phyloP scores from a whole-genome alignment of 2,888 invertebrate species.

The Diaprepes abbreviatus region DNA sequence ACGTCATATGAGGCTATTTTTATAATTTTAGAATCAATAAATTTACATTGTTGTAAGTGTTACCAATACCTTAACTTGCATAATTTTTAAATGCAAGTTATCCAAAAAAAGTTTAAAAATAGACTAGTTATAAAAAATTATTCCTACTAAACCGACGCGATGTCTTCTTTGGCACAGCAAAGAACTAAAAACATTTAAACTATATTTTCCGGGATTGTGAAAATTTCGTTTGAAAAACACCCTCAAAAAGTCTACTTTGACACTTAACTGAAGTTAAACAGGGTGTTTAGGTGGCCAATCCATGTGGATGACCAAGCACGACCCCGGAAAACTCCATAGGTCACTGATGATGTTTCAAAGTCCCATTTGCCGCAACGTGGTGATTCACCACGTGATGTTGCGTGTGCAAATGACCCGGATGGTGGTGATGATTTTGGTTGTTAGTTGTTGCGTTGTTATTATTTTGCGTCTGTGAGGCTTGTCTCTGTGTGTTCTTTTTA shows the following conservation, averaged over 20 bases:
- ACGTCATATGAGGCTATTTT: no score
- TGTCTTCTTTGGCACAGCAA: conserved; percentile 68
- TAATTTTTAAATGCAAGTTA: no score
- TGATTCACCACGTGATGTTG: conserved; percentile 77
- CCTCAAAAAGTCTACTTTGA: conserved; percentile 54
- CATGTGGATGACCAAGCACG: conserved; percentile 78
- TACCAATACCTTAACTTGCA: no score
- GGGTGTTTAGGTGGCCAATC: conserved; percentile 61
- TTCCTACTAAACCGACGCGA: conserved; percentile 54
- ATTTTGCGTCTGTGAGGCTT: conserved; percentile 85
- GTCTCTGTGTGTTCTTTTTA: conserved; percentile 95
- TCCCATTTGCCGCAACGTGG: conserved; percentile 77
- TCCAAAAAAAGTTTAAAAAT: not conserved
- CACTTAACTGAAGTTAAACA: conserved; percentile 49
- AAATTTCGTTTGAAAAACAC: conserved; percentile 52
- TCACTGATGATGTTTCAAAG: conserved; percentile 86
- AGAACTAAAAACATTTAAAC: conserved; percentile 57
- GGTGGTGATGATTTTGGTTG: conserved; percentile 80
- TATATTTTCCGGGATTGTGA: conserved; percentile 60
- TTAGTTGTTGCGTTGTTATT: conserved; percentile 85
- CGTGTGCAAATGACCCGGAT: conserved; percentile 77
- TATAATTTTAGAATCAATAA: no score
- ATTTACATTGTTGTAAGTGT: no score
- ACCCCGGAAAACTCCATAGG: conserved; percentile 88
- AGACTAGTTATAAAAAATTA: conserved; percentile 55